Percentiles rank a stretch among this genome's conserved stretches.
phyloP scores from a whole-genome alignment of 2,888 invertebrate genomes.

The Nemurella pictetii region DNA sequence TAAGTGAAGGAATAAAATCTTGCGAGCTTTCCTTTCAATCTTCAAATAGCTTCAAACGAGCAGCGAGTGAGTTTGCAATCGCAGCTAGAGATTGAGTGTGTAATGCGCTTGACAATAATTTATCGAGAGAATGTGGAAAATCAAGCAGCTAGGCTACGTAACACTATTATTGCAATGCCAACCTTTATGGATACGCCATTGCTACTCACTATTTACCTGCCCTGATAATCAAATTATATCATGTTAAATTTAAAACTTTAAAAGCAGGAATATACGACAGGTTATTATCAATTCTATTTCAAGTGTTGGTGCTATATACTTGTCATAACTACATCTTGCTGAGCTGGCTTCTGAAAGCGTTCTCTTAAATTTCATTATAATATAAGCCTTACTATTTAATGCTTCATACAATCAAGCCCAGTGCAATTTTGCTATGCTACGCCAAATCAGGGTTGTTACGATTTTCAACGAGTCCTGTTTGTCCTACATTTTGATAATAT shows the following conservation, averaged over 20 bases:
- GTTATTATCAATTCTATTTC: neutral
- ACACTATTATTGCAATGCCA: neutral
- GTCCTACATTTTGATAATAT: neutral
- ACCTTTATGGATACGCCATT: neutral
- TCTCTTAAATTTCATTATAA: neutral
- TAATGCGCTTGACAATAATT: neutral
- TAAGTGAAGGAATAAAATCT: neutral
- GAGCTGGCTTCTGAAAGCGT: neutral
- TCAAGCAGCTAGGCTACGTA: neutral
- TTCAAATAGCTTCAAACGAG: neutral
- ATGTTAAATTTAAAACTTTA: neutral
- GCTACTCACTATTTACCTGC: neutral
- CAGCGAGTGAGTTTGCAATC: neutral
- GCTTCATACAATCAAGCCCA: neutral
- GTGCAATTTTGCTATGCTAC: neutral
- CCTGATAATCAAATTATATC: neutral
- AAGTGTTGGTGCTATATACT: neutral
- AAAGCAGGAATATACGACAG: too few relatives aligned
- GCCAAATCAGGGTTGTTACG: neutral
- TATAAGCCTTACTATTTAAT: neutral
- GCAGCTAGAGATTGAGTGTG: neutral
- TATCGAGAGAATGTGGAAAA: neutral
- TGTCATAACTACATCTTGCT: neutral
- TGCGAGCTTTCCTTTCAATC: neutral
- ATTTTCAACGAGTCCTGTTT: neutral